These are phyloP conservation scores for Piscicola geometra DNA, from an alignment of 2,888 invertebrate species.

Conservation along the genomic window DNA sequence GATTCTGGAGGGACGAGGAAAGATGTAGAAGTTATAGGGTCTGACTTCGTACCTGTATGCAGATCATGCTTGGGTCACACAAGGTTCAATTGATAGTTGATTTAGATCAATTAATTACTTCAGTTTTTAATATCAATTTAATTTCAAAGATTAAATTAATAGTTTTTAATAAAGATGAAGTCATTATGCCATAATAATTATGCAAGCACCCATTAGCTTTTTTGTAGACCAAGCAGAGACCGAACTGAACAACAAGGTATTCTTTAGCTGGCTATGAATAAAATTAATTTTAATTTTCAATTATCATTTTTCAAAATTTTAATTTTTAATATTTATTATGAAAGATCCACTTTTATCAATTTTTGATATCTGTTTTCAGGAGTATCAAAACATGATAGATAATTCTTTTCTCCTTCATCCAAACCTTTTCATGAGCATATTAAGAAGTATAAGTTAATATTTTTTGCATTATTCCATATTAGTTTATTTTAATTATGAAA, in stretches of 20 bases:
- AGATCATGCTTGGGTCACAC: no score
- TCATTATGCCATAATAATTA: not conserved
- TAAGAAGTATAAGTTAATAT: no score
- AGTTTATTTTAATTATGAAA: not conserved
- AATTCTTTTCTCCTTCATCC: not conserved
- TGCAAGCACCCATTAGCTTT: not conserved
- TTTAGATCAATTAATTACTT: not conserved
- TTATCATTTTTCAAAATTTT: no score
- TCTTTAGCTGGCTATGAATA: not conserved
- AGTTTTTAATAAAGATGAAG: not conserved
- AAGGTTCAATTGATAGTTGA: no score
- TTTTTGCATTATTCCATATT: no score
- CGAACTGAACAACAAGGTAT: slow-evolving; percentile 27
- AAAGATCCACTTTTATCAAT: not conserved
- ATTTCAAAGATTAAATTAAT: not conserved
- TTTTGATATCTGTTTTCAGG: not conserved
- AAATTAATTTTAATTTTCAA: not conserved
- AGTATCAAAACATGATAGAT: not conserved
- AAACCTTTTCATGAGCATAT: not conserved
- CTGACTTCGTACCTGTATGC: slow-evolving; percentile 21
- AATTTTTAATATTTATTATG: not conserved
- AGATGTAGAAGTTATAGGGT: slow-evolving; percentile 25
- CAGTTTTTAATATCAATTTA: slow-evolving; percentile 4
- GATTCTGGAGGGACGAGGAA: slow-evolving; percentile 20
- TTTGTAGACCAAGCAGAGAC: slow-evolving; percentile 17